phyloP scores from a whole-genome alignment of 2,797 vertebrate genomes.

The Nothura maculosa region DNA sequence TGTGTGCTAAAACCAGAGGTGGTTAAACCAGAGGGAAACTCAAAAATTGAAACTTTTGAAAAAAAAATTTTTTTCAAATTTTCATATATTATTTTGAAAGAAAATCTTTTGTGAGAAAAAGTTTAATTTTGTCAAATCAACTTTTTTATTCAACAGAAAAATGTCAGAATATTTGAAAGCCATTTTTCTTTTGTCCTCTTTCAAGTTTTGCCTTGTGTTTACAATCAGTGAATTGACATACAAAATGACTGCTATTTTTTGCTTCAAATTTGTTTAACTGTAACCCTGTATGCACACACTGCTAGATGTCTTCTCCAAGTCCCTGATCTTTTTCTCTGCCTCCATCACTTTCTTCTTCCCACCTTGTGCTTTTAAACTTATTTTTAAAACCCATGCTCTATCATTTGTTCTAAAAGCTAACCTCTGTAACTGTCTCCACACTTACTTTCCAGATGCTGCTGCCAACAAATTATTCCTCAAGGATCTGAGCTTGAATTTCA shows the following conservation, averaged over 20 bases:
- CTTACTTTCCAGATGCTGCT: conserved; percentile 39
- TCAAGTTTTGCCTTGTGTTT: not conserved
- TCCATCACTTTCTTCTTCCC: not conserved
- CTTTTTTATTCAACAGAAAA: not conserved
- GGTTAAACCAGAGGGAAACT: not conserved
- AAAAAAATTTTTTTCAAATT: not conserved
- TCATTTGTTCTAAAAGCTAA: conserved; percentile 64
- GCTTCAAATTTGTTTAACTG: not conserved
- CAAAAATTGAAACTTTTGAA: not conserved
- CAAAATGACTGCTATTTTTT: not conserved
- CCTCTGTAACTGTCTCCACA: not conserved
- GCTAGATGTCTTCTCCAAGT: conserved; percentile 21
- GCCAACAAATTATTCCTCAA: conserved; percentile 43
- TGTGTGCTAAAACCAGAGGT: fast-evolving
- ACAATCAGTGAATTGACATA: not conserved
- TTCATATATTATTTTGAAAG: fast-evolving
- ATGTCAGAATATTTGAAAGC: not conserved
- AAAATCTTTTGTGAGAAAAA: not conserved
- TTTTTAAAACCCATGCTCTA: conserved; percentile 25
- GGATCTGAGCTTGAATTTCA: conserved; percentile 57
- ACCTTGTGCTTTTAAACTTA: not conserved
- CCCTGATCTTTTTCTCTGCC: not conserved
- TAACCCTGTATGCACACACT: not conserved
- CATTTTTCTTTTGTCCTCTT: not conserved
- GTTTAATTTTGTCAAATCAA: not conserved